These are phyloP conservation scores for Drosophila longiperda DNA, from an alignment of 2,888 invertebrate species.

Conservation along the genomic window DNA sequence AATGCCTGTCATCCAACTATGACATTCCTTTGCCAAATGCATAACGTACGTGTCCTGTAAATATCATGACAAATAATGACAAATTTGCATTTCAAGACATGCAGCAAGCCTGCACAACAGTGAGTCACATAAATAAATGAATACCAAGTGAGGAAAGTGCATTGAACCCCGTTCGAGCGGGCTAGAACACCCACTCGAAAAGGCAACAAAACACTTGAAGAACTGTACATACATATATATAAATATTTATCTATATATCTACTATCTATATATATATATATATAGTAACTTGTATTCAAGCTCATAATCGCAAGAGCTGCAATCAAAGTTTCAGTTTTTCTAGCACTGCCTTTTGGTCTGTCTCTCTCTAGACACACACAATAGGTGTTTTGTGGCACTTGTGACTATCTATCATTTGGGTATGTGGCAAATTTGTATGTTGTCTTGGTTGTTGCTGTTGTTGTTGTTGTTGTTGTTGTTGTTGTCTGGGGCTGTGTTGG, in stretches of 20 bases:
- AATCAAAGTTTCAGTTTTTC: slow-evolving; percentile 43
- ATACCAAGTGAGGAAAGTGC: slow-evolving; percentile 55
- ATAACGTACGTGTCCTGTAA: slow-evolving; percentile 51
- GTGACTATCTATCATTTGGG: slow-evolving; percentile 62
- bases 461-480: slow-evolving; percentile 29
- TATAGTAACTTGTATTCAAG: slow-evolving; percentile 8
- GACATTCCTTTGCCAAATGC: slow-evolving; percentile 45
- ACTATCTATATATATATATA: slow-evolving; percentile 5
- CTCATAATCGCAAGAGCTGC: slow-evolving; percentile 67
- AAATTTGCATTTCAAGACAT: slow-evolving; percentile 67
- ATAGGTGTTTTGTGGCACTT: slow-evolving; percentile 64
- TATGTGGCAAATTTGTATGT: slow-evolving; percentile 50
- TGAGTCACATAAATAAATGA: slow-evolving; percentile 64
- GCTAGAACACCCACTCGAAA: slow-evolving; percentile 27
- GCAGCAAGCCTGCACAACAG: slow-evolving; percentile 47
- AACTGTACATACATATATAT: neutral
- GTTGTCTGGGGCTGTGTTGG: slow-evolving; percentile 41
- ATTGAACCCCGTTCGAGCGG: slow-evolving; percentile 54
- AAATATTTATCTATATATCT: slow-evolving; percentile 6
- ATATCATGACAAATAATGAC: slow-evolving; percentile 73
- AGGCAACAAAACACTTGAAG: slow-evolving; percentile 44
- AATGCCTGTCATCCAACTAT: slow-evolving; percentile 38
- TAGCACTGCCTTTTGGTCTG: slow-evolving; percentile 17
- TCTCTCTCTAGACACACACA: slow-evolving; percentile 16
- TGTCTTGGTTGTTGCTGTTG: slow-evolving; percentile 1